These are phyloP conservation scores for Ibidorhyncha struthersii DNA, from an alignment of 2,113 vertebrate species.

Conservation along the genomic window DNA sequence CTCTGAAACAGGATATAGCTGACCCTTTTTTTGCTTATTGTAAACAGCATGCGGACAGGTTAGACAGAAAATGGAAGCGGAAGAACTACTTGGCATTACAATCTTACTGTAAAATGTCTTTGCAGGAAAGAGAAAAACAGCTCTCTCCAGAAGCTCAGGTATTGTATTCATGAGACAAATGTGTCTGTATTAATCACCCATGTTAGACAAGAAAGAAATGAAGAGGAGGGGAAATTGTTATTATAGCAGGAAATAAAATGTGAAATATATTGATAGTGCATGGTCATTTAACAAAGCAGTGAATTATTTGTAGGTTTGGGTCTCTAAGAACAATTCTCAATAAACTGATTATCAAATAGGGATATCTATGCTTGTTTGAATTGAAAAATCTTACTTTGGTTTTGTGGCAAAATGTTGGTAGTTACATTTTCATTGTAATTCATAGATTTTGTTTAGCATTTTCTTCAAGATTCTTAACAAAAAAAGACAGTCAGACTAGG, in stretches of 20 bases:
- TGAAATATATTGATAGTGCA: not conserved
- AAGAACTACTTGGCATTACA: conserved; percentile 99
- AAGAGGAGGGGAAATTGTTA: not conserved
- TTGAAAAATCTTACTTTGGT: not conserved
- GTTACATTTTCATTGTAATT: not conserved
- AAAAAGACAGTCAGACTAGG: not conserved
- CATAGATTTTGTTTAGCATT: not conserved
- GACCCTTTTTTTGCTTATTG: conserved; percentile 99
- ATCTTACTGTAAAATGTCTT: conserved; percentile 97
- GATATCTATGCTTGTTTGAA: not conserved
- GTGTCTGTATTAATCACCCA: not conserved
- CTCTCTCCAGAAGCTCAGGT: conserved; percentile 96
- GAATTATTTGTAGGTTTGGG: not conserved
- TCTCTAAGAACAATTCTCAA: not conserved
- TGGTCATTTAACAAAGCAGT: not conserved
- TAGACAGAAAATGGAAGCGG: conserved; percentile 99
- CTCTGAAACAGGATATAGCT: conserved; percentile 90
- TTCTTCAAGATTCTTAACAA: not conserved
- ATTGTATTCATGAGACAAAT: not conserved
- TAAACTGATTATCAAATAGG: not conserved
- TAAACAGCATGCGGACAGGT: conserved; percentile 97
- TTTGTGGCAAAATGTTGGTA: not conserved
- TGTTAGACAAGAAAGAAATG: not conserved
- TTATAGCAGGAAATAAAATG: not conserved
- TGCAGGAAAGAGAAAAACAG: conserved; percentile 96